Conservation (phyloP, 2,113 vertebrate species). For the Thalassarche chlororhynchos region DNA sequence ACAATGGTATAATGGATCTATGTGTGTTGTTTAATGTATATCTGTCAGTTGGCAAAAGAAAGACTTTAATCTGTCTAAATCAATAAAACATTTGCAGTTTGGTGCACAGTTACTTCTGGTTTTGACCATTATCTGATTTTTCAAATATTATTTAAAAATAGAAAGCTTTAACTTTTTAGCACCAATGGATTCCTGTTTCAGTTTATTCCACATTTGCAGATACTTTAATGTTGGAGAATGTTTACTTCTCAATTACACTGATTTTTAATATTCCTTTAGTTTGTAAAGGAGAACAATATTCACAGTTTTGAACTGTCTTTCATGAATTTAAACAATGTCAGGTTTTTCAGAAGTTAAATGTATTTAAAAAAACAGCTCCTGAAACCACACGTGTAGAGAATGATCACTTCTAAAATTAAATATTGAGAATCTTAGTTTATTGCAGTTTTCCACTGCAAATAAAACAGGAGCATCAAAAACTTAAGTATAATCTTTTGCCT, state of each 20-base stretch:
- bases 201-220: background rate
- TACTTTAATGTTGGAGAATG: background rate
- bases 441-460: background rate
- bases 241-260: background rate
- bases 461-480: background rate
- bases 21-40: background rate
- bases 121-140: constrained; percentile 24
- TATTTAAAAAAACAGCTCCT: background rate
- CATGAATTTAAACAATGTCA: background rate
- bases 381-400: background rate
- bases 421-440: background rate
- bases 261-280: background rate
- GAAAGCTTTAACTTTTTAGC: constrained; percentile 18
- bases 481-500: background rate
- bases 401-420: background rate
- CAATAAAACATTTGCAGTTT: background rate
- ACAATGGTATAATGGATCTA: rapidly evolving
- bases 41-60: background rate
- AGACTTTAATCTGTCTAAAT: background rate
- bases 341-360: background rate
- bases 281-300: background rate
- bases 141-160: constrained; percentile 27
- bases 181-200: background rate
- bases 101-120: background rate
- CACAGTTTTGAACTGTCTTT: background rate